Percentiles rank a stretch among this genome's conserved stretches.
Evolutionary conservation across 1,140 invertebrate genomes (phyloP).

Genomic region (Papilio aristodemus): DNA sequence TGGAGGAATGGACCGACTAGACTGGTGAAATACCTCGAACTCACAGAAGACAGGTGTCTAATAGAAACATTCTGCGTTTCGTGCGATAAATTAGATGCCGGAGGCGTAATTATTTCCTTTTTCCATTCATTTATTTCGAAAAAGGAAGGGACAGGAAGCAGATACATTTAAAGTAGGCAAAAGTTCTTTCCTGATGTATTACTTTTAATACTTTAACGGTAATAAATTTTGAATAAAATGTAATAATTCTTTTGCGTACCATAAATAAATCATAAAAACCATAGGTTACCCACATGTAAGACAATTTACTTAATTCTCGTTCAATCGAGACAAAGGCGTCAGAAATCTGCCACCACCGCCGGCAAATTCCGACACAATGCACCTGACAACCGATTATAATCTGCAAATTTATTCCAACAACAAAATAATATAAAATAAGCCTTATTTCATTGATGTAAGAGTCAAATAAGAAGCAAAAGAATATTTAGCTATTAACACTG

Average conservation of each 20-base stretch:
- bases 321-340: slow-evolving; percentile 46
- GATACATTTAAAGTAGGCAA: too few species aligned
- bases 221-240: too few species aligned
- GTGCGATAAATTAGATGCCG: too few species aligned
- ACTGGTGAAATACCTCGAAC: too few species aligned
- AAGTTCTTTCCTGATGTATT: too few species aligned
- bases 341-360: slow-evolving; percentile 48
- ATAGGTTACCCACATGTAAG: slow-evolving; percentile 18
- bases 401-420: slow-evolving; percentile 31
- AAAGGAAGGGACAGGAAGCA: too few species aligned
- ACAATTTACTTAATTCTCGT: slow-evolving; percentile 27
- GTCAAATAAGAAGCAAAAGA: slow-evolving; percentile 4
- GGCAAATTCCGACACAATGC: slow-evolving; percentile 33
- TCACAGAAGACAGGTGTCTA: too few species aligned
- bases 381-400: slow-evolving; percentile 48
- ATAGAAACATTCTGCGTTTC: too few species aligned
- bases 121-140: too few species aligned
- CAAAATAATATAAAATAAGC: slow-evolving; percentile 35
- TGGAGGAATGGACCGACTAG: too few species aligned
- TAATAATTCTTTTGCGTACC: background rate
- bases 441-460: slow-evolving; percentile 36
- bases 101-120: too few species aligned
- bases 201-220: too few species aligned
- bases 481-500: slow-evolving; percentile 33
- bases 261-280: slow-evolving; percentile 25